Base-by-base conservation (phyloP, 1,140 invertebrate species). In the Cyclina sinensis region DNA sequence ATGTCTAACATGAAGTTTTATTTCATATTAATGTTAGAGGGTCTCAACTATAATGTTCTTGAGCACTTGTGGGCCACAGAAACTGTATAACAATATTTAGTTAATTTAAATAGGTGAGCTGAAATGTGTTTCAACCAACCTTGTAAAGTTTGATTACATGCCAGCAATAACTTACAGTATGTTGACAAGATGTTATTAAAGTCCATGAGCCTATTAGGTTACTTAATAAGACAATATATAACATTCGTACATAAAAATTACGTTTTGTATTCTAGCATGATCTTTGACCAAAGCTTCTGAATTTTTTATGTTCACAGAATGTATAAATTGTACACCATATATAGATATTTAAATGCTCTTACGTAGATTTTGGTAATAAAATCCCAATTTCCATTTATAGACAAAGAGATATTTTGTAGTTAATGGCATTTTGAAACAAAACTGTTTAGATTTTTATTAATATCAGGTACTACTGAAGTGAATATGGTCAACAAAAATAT, bases 331-430 rank as follows among this genome's bases (percentile, higher is more conserved):
- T 76, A 12, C 18, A 76, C 73, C 35, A 76, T 46, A 76, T 62
- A 76, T 76, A 76, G 73, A 76, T 27, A 35, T 43, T 43, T 76
- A 12, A 27, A 24, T 32, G 73, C 24, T 62, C 46, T 76, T 35
- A 76, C 73, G 73, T 46, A 39, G 46, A 46, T 76, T 76, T n/a
- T 9, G 57, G n/a, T 27, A 62, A 27, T 27, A 4, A 62, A 62
- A 62, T 62, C 24, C 24, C 27, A 24, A 43, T 43, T 4, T 43
- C 4, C 43, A 14, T 43, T 7, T 14, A 43, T 7, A 43, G 43
- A 43, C 43, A 43, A 43, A 43, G 43, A 43, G 14, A 43, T 14
- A 43, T 43, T 43, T 43, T n/a, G 24, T n/a, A 62, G 27, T 62
- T 27, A 62, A 54, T n/a, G 21, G 51, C 3, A 3, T 54, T 54